Conservation (phyloP, 2,113 vertebrate species). For the Barbus barbus region DNA sequence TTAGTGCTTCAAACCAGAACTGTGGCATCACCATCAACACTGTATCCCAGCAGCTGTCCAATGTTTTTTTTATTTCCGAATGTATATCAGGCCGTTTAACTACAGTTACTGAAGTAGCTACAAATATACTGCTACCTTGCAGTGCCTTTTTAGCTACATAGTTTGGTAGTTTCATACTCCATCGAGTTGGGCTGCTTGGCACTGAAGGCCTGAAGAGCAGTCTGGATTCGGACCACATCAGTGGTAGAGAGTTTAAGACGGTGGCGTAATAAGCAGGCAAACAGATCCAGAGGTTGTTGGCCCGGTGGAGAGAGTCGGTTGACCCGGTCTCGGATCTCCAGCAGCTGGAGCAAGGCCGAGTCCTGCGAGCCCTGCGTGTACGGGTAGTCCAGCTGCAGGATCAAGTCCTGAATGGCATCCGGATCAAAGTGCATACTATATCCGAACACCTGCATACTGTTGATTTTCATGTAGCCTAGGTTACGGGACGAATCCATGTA, state of each 20-base stretch:
- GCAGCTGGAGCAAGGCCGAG: constrained; percentile 79
- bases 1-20: constrained; percentile 57
- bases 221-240: constrained; percentile 78
- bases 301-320: constrained; percentile 80
- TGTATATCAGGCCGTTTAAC: constrained; percentile 54
- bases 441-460: constrained; percentile 80
- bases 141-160: constrained; percentile 78
- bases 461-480: constrained; percentile 83
- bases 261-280: constrained; percentile 80
- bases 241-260: constrained; percentile 79
- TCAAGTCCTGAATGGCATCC: constrained; percentile 81
- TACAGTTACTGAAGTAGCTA: constrained; percentile 56
- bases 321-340: constrained; percentile 81
- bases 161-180: constrained; percentile 83
- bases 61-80: constrained; percentile 58
- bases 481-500: constrained; percentile 76
- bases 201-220: constrained; percentile 79
- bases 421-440: constrained; percentile 86
- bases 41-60: constrained; percentile 58
- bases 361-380: constrained; percentile 83
- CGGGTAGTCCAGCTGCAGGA: constrained; percentile 81
- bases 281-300: constrained; percentile 78
- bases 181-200: constrained; percentile 78
- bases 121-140: constrained; percentile 24
- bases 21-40: constrained; percentile 54